These are phyloP conservation scores for Cuniculus paca DNA, from an alignment of 2,797 vertebrate genomes.

Conservation along the genomic window DNA sequence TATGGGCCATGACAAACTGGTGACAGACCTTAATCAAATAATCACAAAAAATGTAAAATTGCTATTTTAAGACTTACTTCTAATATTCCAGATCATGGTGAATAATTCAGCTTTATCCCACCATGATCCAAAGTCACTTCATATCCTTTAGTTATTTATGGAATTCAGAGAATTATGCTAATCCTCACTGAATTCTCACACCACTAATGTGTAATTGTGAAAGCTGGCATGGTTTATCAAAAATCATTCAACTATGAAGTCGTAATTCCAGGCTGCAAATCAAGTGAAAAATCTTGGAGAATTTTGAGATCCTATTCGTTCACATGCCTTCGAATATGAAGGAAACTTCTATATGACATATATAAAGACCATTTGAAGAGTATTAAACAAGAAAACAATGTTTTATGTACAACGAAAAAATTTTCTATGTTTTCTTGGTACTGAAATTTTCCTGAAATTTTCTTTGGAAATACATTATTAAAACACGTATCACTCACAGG, in stretches of 20 bases:
- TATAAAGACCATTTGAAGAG: not conserved
- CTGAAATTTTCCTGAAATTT: conserved; percentile 51
- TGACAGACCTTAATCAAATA: conserved; percentile 24
- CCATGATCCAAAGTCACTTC: not conserved
- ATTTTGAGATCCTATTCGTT: conserved; percentile 20
- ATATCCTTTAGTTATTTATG: not conserved
- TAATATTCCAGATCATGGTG: conserved; percentile 8
- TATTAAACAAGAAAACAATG: not conserved
- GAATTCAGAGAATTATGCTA: conserved; percentile 27
- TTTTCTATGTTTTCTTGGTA: conserved; percentile 58
- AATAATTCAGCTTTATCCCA: conserved; percentile 6
- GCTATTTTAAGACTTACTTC: not conserved
- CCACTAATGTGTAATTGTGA: not conserved
- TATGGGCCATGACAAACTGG: not conserved
- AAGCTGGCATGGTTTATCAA: conserved; percentile 1
- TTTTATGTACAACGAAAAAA: conserved; percentile 16
- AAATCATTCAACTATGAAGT: not conserved
- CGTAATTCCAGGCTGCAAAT: not conserved
- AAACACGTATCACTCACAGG: conserved; percentile 30
- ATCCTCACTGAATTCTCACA: not conserved
- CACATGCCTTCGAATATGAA: conserved; percentile 41
- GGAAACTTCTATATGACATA: not conserved
- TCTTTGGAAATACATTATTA: conserved; percentile 55
- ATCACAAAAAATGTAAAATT: conserved; percentile 16
- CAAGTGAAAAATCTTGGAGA: not conserved